Evolutionary conservation across 2,113 vertebrate genomes (phyloP).

Genomic region (Nansenia antarctica): DNA sequence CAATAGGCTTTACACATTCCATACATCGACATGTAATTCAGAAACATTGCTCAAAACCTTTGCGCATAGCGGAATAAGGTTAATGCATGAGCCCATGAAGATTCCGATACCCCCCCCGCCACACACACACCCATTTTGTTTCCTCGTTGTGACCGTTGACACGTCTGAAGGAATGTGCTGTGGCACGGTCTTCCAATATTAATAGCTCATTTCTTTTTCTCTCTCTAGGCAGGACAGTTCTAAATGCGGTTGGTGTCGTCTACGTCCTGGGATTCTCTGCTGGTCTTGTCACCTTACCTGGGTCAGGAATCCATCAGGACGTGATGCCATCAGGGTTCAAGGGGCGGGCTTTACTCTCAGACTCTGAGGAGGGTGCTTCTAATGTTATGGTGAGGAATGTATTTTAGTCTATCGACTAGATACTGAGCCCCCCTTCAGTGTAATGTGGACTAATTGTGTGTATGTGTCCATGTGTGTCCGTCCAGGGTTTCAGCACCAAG

Average conservation of each 20-base stretch:
- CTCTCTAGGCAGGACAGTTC: constrained; percentile 40
- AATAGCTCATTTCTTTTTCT: background rate
- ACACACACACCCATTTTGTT: background rate
- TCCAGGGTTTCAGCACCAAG: constrained; percentile 79
- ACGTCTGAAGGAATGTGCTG: background rate
- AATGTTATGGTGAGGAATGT: constrained; percentile 63
- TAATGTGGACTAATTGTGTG: background rate
- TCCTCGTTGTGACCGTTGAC: background rate
- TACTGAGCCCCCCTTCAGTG: background rate
- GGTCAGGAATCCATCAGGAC: background rate
- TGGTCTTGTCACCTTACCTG: constrained; percentile 41
- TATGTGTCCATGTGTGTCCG: background rate
- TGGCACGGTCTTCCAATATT: background rate
- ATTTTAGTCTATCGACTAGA: background rate
- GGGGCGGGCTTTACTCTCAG: constrained; percentile 76
- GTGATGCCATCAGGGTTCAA: constrained; percentile 30
- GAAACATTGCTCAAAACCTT: background rate
- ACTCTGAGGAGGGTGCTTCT: rapidly evolving
- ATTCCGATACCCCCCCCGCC: background rate
- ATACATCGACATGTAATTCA: background rate
- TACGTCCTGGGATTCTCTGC: constrained; percentile 64
- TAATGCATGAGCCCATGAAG: background rate
- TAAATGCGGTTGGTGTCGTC: constrained; percentile 73
- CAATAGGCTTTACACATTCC: background rate
- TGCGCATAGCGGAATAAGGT: background rate